Evolutionary conservation across 1,140 invertebrate species (phyloP).

Genomic region (Leguminivora glycinivorella): DNA sequence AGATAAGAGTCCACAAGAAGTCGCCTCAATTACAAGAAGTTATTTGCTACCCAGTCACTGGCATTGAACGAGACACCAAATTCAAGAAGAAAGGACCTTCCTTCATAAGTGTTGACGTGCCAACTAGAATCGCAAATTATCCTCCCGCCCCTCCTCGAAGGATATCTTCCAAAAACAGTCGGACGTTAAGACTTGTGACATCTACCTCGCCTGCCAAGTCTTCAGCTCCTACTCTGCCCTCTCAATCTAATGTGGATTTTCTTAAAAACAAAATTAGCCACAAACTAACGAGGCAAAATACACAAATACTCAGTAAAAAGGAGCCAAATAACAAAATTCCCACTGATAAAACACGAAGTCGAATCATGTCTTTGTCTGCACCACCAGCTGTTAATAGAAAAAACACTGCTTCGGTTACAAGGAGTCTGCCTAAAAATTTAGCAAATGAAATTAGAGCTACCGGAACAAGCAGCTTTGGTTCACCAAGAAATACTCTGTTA

Average conservation of each 20-base stretch:
- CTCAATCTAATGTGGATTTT: conserved; percentile 78
- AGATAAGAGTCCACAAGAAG: conserved; percentile 87
- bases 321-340: conserved; percentile 33
- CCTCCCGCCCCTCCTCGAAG: conserved; percentile 85
- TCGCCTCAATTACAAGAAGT: conserved; percentile 73
- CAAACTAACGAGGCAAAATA: conserved; percentile 77
- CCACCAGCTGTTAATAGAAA: conserved; percentile 61
- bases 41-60: conserved; percentile 81
- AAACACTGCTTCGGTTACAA: conserved; percentile 36
- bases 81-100: conserved; percentile 79
- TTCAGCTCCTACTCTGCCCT: conserved; percentile 40
- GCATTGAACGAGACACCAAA: conserved; percentile 55
- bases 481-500: conserved; percentile 67
- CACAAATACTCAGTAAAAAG: conserved; percentile 70
- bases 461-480: conserved; percentile 73
- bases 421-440: conserved; percentile 44
- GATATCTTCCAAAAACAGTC: conserved; percentile 86
- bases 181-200: conserved; percentile 83
- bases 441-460: conserved; percentile 40
- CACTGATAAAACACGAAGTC: conserved; percentile 58
- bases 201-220: conserved; percentile 66
- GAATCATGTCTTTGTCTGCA: conserved; percentile 60
- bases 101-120: conserved; percentile 53
- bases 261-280: conserved; percentile 80
- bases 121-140: conserved; percentile 43